Evolutionary conservation across 2,113 vertebrate species (phyloP).

Genomic region (Pyxicephalus adspersus): DNA sequence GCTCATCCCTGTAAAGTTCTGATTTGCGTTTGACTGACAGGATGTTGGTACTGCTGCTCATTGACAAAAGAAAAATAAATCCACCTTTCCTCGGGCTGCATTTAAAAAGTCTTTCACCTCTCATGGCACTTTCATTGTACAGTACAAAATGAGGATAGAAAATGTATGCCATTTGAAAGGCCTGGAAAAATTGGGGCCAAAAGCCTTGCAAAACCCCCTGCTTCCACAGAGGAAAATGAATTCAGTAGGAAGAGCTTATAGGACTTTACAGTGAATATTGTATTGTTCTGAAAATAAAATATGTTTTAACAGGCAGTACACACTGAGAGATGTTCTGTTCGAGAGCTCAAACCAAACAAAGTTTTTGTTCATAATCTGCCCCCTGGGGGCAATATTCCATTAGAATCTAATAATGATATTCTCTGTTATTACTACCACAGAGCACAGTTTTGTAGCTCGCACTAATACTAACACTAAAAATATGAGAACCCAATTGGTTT

Average conservation of each 20-base stretch:
- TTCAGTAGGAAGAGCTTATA: neutral
- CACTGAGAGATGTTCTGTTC: neutral
- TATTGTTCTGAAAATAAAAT: neutral
- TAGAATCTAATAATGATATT: too few relatives aligned
- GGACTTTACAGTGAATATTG: neutral
- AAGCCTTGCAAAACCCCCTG: neutral
- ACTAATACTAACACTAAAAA: too few relatives aligned
- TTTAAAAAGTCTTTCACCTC: conserved; percentile 22
- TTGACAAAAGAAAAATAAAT: conserved; percentile 22
- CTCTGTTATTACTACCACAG: too few relatives aligned
- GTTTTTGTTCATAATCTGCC: too few relatives aligned
- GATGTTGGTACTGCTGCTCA: conserved; percentile 36
- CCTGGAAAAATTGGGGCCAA: neutral
- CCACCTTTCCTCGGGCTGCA: conserved; percentile 17
- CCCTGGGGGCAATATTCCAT: too few relatives aligned
- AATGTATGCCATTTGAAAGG: conserved; percentile 5
- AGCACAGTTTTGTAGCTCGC: too few relatives aligned
- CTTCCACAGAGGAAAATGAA: neutral
- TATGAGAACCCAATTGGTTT: too few relatives aligned
- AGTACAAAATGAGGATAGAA: neutral
- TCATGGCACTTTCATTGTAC: conserved; percentile 25
- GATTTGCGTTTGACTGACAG: conserved; percentile 42
- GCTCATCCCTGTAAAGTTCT: conserved; percentile 59
- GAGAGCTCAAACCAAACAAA: neutral
- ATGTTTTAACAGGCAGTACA: neutral